Evolutionary conservation across 2,797 vertebrate genomes (phyloP).

Genomic region (Enteromius viviparus): DNA sequence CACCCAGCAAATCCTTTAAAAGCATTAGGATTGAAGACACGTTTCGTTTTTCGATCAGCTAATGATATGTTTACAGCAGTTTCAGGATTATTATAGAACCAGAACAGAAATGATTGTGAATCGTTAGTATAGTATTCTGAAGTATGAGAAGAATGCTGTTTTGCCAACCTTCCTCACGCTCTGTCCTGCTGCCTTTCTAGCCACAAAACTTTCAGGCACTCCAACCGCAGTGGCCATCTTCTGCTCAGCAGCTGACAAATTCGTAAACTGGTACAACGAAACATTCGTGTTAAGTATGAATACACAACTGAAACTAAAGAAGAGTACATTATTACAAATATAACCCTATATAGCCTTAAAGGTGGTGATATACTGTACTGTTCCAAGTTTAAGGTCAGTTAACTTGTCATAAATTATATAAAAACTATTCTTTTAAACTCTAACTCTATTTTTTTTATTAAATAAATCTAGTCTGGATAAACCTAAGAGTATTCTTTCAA

Average conservation of each 20-base stretch:
- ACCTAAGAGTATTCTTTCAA: neutral
- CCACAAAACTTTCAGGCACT: conserved; percentile 89
- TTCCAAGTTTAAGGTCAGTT: neutral
- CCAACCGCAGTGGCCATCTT: conserved; percentile 84
- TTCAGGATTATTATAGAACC: neutral
- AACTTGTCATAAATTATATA: neutral
- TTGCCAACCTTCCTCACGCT: conserved; percentile 84
- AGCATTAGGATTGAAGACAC: conserved; percentile 6
- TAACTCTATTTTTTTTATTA: neutral
- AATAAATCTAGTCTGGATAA: neutral
- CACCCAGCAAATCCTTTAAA: conserved; percentile 16
- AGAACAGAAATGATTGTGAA: neutral
- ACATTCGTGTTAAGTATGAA: neutral
- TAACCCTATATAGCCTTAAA: neutral
- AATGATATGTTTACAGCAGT: neutral
- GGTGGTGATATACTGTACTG: neutral
- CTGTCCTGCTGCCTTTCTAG: conserved; percentile 90
- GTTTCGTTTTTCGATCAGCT: neutral
- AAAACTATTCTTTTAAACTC: neutral
- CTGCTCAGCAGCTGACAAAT: conserved; percentile 87
- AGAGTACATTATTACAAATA: neutral
- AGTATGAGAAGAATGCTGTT: conserved; percentile 21
- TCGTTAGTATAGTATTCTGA: neutral
- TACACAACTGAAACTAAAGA: neutral
- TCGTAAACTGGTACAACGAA: conserved; percentile 77